Evolutionary conservation across 1,140 invertebrate species (phyloP).

Genomic region (Scaptodrosophila lebanonensis): DNA sequence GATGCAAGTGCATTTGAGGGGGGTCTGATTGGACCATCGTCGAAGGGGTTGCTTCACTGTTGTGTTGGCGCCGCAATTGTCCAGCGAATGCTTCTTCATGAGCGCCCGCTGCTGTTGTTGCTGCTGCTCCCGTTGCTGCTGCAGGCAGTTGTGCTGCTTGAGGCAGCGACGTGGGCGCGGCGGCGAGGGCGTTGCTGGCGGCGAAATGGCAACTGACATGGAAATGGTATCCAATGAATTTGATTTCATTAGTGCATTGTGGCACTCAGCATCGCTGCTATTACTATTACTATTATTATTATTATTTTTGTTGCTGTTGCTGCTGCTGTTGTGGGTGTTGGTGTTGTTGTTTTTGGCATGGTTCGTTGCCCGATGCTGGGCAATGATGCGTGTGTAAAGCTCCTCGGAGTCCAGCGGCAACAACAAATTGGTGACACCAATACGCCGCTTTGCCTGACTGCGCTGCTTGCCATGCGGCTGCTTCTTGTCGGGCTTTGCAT

Average conservation of each 20-base stretch:
- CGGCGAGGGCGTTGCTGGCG: conserved; percentile 53
- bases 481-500: conserved; percentile 16
- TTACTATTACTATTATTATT: background rate
- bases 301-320: background rate
- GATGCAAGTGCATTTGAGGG: conserved; percentile 58
- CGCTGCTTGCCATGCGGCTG: conserved; percentile 27
- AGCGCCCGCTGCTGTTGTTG: conserved; percentile 27
- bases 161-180: conserved; percentile 63
- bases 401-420: conserved; percentile 72
- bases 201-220: conserved; percentile 53
- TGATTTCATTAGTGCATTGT: conserved; percentile 54
- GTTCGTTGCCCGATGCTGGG: conserved; percentile 46
- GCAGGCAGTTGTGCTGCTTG: conserved; percentile 64
- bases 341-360: background rate
- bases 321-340: conserved; percentile 2
- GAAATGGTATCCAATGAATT: conserved; percentile 73
- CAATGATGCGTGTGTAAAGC: conserved; percentile 68
- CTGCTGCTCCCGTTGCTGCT: conserved; percentile 32
- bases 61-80: conserved; percentile 26
- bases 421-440: conserved; percentile 63
- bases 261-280: conserved; percentile 28
- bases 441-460: conserved; percentile 50
- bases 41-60: conserved; percentile 36
- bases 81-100: conserved; percentile 50
- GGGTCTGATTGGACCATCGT: conserved; percentile 67